phyloP scores from a whole-genome alignment of 2,113 vertebrate genomes.

The Carassius carassius region DNA sequence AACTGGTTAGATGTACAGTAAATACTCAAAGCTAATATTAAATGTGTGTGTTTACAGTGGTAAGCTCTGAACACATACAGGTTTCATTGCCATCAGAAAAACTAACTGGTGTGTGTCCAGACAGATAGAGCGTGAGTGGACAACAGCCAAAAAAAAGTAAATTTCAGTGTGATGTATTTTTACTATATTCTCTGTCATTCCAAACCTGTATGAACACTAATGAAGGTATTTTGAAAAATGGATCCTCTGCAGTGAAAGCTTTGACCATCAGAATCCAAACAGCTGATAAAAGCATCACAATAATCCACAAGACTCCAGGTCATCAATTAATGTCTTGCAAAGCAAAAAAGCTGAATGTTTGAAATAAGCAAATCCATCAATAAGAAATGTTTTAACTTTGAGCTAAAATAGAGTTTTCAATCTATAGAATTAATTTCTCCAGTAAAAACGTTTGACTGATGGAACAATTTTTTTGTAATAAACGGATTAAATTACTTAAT shows the following conservation, averaged over 20 bases:
- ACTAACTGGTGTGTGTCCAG: constrained; percentile 32
- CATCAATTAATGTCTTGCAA: too few species aligned
- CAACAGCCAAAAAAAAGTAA: neutral
- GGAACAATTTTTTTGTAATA: neutral
- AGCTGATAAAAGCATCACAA: neutral
- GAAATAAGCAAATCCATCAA: too few species aligned
- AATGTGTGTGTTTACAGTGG: constrained; percentile 39
- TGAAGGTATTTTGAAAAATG: neutral
- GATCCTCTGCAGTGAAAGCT: neutral
- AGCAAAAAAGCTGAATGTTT: too few species aligned
- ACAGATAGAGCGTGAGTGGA: neutral
- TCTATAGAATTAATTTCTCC: neutral
- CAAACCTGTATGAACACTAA: neutral
- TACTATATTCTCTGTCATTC: neutral
- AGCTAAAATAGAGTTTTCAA: too few species aligned
- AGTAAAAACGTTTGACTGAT: neutral
- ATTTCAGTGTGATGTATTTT: neutral
- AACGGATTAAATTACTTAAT: neutral
- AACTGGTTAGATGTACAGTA: constrained; percentile 54
- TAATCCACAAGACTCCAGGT: neutral
- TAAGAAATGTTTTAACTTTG: too few species aligned
- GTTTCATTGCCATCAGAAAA: constrained; percentile 22
- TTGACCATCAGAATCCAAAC: neutral
- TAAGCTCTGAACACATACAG: constrained; percentile 7
- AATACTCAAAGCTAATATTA: constrained; percentile 64